Conservation (phyloP, 2,888 invertebrate species). For the Epinotia brunnichana region DNA sequence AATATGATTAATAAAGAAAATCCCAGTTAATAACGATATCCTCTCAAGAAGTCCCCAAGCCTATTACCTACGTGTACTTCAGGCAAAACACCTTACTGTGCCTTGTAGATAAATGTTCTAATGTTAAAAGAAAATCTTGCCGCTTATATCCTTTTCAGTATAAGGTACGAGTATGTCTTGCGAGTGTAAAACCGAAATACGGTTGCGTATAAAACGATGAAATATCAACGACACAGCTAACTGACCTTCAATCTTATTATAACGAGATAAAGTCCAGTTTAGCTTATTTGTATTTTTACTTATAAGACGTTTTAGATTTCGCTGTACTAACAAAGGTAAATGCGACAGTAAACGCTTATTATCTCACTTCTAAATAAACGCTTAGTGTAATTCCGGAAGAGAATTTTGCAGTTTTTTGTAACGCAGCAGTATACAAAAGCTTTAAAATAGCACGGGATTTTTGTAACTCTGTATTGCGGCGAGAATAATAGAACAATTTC, state of each 20-base stretch:
- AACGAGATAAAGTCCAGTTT: neutral
- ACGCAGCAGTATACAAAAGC: neutral
- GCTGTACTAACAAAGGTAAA: neutral
- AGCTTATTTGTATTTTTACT: neutral
- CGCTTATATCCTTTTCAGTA: neutral
- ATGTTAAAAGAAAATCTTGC: neutral
- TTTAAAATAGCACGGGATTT: neutral
- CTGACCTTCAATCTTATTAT: neutral
- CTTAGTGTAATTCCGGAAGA: conserved; percentile 3
- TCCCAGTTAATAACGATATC: neutral
- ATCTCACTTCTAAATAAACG: too few relatives aligned
- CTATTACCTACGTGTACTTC: neutral
- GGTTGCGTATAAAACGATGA: neutral
- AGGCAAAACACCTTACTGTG: neutral
- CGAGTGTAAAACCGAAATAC: neutral
- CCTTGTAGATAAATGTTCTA: neutral
- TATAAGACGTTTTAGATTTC: neutral
- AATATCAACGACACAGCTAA: neutral
- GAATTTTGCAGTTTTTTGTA: neutral
- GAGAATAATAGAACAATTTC: too few relatives aligned
- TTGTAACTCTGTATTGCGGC: neutral
- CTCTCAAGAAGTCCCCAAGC: neutral
- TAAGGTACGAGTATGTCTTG: neutral
- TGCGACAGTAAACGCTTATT: too few relatives aligned
- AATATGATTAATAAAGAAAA: too few relatives aligned